A percentile compares a stretch with the other conserved stretches of the same genome.
Evolutionary conservation across 2,888 invertebrate genomes (phyloP).

Genomic region (Andrena fulva): DNA sequence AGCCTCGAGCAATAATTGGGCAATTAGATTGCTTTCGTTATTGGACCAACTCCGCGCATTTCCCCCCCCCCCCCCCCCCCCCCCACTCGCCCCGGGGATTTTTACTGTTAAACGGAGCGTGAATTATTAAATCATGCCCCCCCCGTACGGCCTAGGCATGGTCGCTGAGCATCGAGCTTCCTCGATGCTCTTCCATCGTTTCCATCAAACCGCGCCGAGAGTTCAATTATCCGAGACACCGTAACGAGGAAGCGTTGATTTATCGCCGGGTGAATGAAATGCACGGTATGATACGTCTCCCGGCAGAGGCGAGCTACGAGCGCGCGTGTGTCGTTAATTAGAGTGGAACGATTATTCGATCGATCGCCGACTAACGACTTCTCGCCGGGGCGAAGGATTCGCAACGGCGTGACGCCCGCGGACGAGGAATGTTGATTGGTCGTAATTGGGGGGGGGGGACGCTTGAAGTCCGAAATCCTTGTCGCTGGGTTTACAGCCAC

Average conservation of each 20-base stretch:
- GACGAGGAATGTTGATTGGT: slow-evolving; percentile 45
- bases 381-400: slow-evolving; percentile 12
- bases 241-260: slow-evolving; percentile 63
- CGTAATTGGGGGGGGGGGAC: slow-evolving; percentile 43
- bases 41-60: background rate
- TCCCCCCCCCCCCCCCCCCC: background rate
- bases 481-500: background rate
- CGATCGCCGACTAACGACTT: slow-evolving; percentile 53
- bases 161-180: slow-evolving; percentile 15
- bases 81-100: background rate
- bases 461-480: no score
- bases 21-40: slow-evolving; percentile 33
- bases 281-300: slow-evolving; percentile 37
- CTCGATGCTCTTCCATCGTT: slow-evolving; percentile 28
- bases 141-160: background rate
- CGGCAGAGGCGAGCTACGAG: background rate
- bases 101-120: slow-evolving; percentile 41
- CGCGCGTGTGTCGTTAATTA: slow-evolving; percentile 53
- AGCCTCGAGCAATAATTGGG: slow-evolving; percentile 7
- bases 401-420: slow-evolving; percentile 20
- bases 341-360: slow-evolving; percentile 59
- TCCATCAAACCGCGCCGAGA: slow-evolving; percentile 49
- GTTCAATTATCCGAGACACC: slow-evolving; percentile 65
- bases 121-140: slow-evolving; percentile 4
- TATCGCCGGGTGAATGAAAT: slow-evolving; percentile 51